Base-by-base conservation (phyloP, 2,888 invertebrate genomes). In the Xanthia icteritia region DNA sequence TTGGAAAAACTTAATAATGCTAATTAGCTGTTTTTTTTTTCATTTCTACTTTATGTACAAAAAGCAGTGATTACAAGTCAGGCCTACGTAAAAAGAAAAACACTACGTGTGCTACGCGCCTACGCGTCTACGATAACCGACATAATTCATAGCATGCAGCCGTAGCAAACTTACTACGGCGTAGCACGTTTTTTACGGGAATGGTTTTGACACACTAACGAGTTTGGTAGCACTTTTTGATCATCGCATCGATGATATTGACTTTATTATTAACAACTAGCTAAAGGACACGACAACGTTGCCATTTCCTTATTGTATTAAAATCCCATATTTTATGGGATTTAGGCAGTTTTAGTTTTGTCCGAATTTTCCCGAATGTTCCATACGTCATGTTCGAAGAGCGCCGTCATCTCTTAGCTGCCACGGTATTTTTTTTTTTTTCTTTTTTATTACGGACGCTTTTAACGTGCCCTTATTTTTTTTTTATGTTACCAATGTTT, bases 121-220 rank as follows among this genome's bases (percentile, higher is more conserved):
- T 48, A 58, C 56, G 58, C n/a, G 66, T 74, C 81, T 74, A 67
- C 48, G 39, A 54, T 9, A 42, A 51, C 56, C 1, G 20, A 27
- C 31, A n/a, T 23, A 56, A 27, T 42, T 76, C 79, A 76, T 76
- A 81, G 73, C n/a, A n/a, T n/a, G n/a, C 73, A 36, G 17, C n/a
- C 66, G 66, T 81, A 67, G 48, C 76, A 31, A 67, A 64, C 31
- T 48, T 68, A 63, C 79, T 82, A 79, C 79, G 82, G 42, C 82
- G 79, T 79, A 79, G 63, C 79, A 45, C 39, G 15, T 56, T 58
- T 20, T 42, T 17, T 64, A 64, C 20, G 20, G 42, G 58, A 51
- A 45, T 56, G 54, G 36, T 79, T 61, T 54, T 31, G 5, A 66
- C 66, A 2, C 15, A 1, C 31, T 8, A 8, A 48, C 31, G 20